Evolutionary conservation across 2,113 vertebrate genomes (phyloP), one percentile per base, ranked within the genome.

Genomic region (Cromileptes altivelis): DNA sequence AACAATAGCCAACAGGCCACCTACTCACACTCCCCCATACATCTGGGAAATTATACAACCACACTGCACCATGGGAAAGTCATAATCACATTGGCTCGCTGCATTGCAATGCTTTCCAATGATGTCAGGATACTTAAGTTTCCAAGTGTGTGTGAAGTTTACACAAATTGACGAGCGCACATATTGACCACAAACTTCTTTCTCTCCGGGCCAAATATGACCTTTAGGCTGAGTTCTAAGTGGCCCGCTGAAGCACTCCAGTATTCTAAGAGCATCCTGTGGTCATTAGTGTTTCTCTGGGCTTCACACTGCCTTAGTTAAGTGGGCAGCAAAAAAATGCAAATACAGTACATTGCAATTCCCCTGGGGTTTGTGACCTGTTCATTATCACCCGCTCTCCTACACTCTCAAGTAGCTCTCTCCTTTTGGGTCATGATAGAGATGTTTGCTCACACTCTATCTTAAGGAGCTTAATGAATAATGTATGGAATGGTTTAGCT

Each of bases 401-500:
- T 21, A 37, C 6, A 6, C 10, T 0, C 84, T 85, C 52, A 3
- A 79, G 77, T 40, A 45, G 30, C 23, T 86, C 76, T 55, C 72
- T 64, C 45, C 42, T 85, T 77, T 81, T 37, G 47, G 84, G 86
- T 80, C 74, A 91, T 7, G 42, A 60, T 78, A 57, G 67, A 88
- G 56, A 76, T 84, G 79, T 85, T 92, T 84, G 65, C 78, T 85
- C 64, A 62, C 87, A 74, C 62, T 42, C 70, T 65, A 75, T 80
- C 56, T 75, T 77, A 78, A 81, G 55, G 70, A 69, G 47, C 55
- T 37, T 21, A 13, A 85, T 91, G 86, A 91, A 92, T 92, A 85
- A 93, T 92, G 72, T 27, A 90, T 91, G 30, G 2, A 6, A 25
- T 15, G 4, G 15, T 47, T 83, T 62, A 72, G 37, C 52, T 57